Conservation (phyloP, 2,888 invertebrate species). For the Cephus pulcher region DNA sequence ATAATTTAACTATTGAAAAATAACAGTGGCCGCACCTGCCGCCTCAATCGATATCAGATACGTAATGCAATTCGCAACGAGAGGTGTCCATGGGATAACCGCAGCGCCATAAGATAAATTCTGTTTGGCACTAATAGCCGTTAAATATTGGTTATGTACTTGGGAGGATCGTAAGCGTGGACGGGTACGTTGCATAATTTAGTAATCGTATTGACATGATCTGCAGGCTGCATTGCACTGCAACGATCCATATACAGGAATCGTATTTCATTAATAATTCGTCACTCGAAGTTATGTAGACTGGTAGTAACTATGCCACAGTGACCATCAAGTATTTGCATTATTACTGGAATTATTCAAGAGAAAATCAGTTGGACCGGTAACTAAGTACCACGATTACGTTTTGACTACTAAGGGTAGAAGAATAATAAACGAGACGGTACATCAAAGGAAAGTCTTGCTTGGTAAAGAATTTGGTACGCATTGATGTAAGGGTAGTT, state of each 20-base stretch:
- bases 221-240: constrained; percentile 12
- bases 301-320: not conserved
- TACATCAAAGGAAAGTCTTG: not conserved
- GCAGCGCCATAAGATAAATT: constrained; percentile 47
- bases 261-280: not conserved
- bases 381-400: not conserved
- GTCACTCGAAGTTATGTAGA: no score
- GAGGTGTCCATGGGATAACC: not conserved
- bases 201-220: constrained; percentile 43
- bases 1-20: not conserved
- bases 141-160: constrained; percentile 53
- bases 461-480: not conserved
- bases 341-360: not conserved
- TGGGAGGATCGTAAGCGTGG: constrained; percentile 28
- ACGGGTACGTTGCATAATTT: constrained; percentile 37
- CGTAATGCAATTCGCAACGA: constrained; percentile 27
- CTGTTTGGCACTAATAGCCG: constrained; percentile 53
- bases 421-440: not conserved
- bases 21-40: constrained; percentile 34
- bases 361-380: not conserved
- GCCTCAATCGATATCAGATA: constrained; percentile 50
- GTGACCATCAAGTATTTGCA: not conserved
- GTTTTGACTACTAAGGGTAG: not conserved
- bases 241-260: not conserved
- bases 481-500: not conserved